Base-by-base conservation (phyloP, 2,888 invertebrate species). In the Amphipoea lucens region DNA sequence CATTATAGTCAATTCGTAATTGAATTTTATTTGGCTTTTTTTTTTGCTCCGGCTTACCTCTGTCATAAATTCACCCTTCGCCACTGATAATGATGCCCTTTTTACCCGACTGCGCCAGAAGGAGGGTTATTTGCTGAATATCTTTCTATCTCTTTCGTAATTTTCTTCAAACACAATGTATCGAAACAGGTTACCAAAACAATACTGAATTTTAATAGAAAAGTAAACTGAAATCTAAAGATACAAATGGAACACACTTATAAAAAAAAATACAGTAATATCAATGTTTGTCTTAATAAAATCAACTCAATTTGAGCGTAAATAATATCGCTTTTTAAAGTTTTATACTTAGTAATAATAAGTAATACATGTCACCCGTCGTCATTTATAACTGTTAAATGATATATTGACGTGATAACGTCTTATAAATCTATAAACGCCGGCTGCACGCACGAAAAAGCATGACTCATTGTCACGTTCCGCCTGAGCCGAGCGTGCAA, bases 291-390 rank as follows among this genome's bases (percentile, higher is more conserved):
- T 77, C 76, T 67, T 66, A 72, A 36, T 57, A 4, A 85, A 82
- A 85, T 78, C 73, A 74, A 76, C 7, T 14, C 42, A 76, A 77
- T 76, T 85, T 82, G 79, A 77, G 72, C 82, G 62, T 76, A 65
- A 63, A 70, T 76, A 75, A 85, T 76, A 82, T 84, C 74, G 81
- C 77, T 12, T 74, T 65, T n/a, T n/a, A 7, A 63, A 20, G 36
- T 36, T 62, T 76, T 36, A 23, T 72, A 42, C 63, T 71, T 79
- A 57, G 23, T 4, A 11, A 72, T 1, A 36, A 1, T 65, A 71
- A 12, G 42, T 71, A 75, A 62, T 36, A 75, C 29, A 74, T 29
- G 54, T 70, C 74, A 80, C 57, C 60, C 66, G 40, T 73, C 45
- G 42, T 63, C 54, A 29, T 62, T 73, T 76, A 40, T 51, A 29